These are phyloP conservation scores for Rafetus swinhoei DNA, from an alignment of 2,113 vertebrate genomes.

Conservation along the genomic window DNA sequence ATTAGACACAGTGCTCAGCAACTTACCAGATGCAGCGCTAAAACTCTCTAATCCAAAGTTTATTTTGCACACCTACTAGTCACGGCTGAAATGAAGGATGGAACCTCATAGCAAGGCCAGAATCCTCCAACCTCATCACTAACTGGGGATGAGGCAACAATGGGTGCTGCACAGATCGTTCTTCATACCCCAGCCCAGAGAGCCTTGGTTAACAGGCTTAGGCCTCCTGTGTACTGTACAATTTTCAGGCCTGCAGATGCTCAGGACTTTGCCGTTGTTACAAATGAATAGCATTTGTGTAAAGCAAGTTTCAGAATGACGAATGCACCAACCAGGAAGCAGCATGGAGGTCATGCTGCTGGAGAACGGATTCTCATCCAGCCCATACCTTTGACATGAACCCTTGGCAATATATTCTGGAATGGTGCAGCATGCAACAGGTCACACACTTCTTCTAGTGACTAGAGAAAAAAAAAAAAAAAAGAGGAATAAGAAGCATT, in stretches of 20 bases:
- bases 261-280: background rate
- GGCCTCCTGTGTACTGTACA: rapidly evolving
- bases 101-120: background rate
- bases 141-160: background rate
- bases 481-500: constrained; percentile 2
- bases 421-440: constrained; percentile 89
- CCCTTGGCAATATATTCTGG: constrained; percentile 89
- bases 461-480: constrained; percentile 71
- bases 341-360: background rate
- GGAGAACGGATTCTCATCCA: background rate
- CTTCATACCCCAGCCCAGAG: background rate
- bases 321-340: rapidly evolving
- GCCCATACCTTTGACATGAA: constrained; percentile 88
- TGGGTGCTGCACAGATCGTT: rapidly evolving
- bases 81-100: background rate
- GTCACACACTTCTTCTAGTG: constrained; percentile 91
- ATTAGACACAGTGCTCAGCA: background rate
- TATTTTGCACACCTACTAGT: background rate
- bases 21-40: background rate
- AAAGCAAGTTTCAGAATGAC: rapidly evolving
- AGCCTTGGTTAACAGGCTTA: background rate
- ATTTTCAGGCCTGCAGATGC: background rate
- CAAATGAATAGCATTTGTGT: rapidly evolving
- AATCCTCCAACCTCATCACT: background rate
- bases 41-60: background rate